Evolutionary conservation across 1,140 invertebrate genomes (phyloP), one percentile per base, ranked within the genome.

Genomic region (Drosophila mauritiana): DNA sequence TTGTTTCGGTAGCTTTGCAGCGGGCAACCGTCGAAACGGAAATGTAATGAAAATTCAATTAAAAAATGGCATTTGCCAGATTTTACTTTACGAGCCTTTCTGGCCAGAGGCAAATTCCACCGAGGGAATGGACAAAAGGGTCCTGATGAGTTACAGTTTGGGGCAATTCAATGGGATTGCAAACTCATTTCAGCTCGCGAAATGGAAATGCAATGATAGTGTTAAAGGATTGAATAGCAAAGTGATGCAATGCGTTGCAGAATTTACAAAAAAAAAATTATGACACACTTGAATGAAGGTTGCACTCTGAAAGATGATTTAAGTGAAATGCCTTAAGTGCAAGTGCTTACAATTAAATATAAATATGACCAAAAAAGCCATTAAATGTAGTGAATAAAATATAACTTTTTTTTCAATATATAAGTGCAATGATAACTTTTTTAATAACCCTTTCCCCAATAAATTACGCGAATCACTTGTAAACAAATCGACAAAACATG

Each of bases 41-140:
- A 88, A 89, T 89, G 84, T 88, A 88, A 88, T 88, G 83, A 89
- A 88, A 88, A 88, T 88, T 88, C 83, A 88, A 88, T 88, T 88
- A 88, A 88, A 88, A 88, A 88, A 81, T 83, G 79, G 84, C 75
- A 88, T 88, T 88, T 88, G 84, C 70, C 79, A 89, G 75, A 83
- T 88, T 83, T 83, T 64, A 83, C 55, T 53, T 72, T 59, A 68
- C 65, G 36, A 70, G 37, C 27, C 37, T 12, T 27, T 56, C 27
- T 39, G 64, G 31, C 67, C 67, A 49, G 67, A 42, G 42, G 17
- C 42, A 12, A 43, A 40, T 45, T 55, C 40, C 46, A 53, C 36
- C 46, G 17, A 6, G 49, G 40, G 39, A 25, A 42, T 12, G 49
- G 70, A 43, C 56, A 63, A 56, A 37, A 15, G 70, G 51, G 22